These are phyloP conservation scores for Tuta absoluta DNA, from an alignment of 2,888 invertebrate species.

Conservation along the genomic window DNA sequence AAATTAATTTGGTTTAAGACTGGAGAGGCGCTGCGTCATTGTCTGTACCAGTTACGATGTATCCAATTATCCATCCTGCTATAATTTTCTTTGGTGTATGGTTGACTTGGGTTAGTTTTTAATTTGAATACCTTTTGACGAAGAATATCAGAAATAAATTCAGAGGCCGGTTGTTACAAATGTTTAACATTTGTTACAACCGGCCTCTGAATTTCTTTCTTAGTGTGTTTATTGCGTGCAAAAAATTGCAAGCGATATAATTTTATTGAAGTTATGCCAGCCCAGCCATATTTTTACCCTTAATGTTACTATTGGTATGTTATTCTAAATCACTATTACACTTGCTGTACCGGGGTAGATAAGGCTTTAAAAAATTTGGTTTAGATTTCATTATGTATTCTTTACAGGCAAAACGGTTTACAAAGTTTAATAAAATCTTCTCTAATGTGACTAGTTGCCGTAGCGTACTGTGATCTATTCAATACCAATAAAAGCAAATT, in stretches of 20 bases:
- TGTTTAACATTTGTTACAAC: no score
- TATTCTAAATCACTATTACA: no score
- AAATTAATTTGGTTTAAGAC: constrained; percentile 45
- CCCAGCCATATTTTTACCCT: no score
- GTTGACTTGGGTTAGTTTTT: not conserved
- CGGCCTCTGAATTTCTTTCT: not conserved
- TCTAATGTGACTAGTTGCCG: not conserved
- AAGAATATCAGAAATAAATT: not conserved
- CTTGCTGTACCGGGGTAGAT: no score
- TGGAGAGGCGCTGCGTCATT: constrained; percentile 2
- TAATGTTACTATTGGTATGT: no score
- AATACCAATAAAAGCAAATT: not conserved
- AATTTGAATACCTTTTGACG: not conserved
- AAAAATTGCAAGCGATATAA: no score
- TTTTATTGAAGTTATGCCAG: no score
- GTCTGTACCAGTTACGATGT: constrained; percentile 18
- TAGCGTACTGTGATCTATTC: not conserved
- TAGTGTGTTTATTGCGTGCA: no score
- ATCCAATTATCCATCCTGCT: not conserved
- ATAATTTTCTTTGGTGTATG: not conserved
- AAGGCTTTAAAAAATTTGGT: no score
- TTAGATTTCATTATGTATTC: no score
- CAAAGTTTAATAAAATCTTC: not conserved
- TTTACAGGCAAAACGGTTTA: no score
- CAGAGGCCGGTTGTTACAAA: no score